A percentile compares a stretch with the other conserved stretches of the same genome.
phyloP scores from a whole-genome alignment of 2,797 vertebrate species.

The Loris lydekkerianus region DNA sequence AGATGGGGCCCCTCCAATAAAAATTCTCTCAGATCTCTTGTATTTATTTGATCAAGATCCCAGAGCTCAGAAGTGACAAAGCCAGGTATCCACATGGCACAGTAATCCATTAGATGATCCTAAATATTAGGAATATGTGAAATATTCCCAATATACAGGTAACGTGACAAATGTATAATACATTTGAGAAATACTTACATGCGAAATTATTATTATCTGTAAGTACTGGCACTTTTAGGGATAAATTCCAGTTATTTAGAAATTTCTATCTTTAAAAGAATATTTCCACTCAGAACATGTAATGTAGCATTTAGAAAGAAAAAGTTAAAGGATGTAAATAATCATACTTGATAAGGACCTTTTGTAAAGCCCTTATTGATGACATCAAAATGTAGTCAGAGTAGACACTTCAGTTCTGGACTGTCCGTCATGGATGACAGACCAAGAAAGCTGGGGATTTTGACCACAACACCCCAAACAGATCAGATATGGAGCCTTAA shows the following conservation, averaged over 20 bases:
- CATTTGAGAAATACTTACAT: neutral
- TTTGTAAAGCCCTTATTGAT: neutral
- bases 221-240: neutral
- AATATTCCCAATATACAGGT: neutral
- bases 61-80: neutral
- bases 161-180: neutral
- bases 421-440: neutral
- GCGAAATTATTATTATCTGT: neutral
- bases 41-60: neutral
- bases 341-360: neutral
- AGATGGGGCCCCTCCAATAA: too few species aligned
- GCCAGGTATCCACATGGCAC: neutral
- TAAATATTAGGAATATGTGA: neutral
- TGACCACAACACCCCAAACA: neutral
- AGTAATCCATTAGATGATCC: neutral
- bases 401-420: neutral
- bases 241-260: constrained; percentile 10
- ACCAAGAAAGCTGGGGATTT: neutral
- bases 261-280: constrained; percentile 9
- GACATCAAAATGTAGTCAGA: neutral
- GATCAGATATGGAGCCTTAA: neutral
- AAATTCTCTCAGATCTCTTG: neutral
- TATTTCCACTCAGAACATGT: neutral
- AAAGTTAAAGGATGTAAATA: neutral
- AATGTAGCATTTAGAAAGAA: neutral